phyloP scores from a whole-genome alignment of 1,140 invertebrate species.

The Ericerus pela region DNA sequence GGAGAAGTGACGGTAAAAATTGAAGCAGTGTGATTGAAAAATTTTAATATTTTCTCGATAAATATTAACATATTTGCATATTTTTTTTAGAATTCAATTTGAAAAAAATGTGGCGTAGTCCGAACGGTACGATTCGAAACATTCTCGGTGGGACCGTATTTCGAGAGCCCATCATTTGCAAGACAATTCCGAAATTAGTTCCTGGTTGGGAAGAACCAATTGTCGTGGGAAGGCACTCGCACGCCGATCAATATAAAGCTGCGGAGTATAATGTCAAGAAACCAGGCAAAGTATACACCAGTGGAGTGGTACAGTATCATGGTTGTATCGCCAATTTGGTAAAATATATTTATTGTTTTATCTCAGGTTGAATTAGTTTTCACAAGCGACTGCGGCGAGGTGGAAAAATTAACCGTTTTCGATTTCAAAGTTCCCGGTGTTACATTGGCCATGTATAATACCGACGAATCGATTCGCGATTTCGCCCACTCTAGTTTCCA shows the following conservation, averaged over 20 bases:
- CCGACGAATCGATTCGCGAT: slow-evolving; percentile 63
- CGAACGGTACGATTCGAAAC: slow-evolving; percentile 82
- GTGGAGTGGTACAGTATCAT: not conserved
- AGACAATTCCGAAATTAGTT: slow-evolving; percentile 72
- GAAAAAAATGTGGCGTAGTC: slow-evolving; percentile 85
- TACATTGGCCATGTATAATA: slow-evolving; percentile 76
- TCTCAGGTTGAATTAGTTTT: slow-evolving; percentile 49
- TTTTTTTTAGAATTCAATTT: slow-evolving; percentile 62
- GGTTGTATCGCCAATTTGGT: not conserved
- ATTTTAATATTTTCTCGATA: too few relatives aligned
- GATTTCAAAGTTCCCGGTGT: slow-evolving; percentile 52
- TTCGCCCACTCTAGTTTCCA: slow-evolving; percentile 78
- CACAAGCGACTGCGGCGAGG: slow-evolving; percentile 41
- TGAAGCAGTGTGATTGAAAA: too few relatives aligned
- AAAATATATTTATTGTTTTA: slow-evolving; percentile 17
- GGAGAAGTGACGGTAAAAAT: too few relatives aligned
- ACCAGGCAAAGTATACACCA: slow-evolving; percentile 43
- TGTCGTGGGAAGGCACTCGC: slow-evolving; percentile 75
- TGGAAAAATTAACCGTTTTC: slow-evolving; percentile 29
- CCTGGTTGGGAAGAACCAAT: slow-evolving; percentile 71
- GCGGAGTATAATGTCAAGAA: slow-evolving; percentile 59
- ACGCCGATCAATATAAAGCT: slow-evolving; percentile 83
- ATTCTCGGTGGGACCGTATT: slow-evolving; percentile 83
- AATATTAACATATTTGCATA: not conserved
- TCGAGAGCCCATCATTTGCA: slow-evolving; percentile 75